These are phyloP conservation scores for Leiothrix lutea DNA, from an alignment of 2,113 vertebrate species.

Conservation along the genomic window DNA sequence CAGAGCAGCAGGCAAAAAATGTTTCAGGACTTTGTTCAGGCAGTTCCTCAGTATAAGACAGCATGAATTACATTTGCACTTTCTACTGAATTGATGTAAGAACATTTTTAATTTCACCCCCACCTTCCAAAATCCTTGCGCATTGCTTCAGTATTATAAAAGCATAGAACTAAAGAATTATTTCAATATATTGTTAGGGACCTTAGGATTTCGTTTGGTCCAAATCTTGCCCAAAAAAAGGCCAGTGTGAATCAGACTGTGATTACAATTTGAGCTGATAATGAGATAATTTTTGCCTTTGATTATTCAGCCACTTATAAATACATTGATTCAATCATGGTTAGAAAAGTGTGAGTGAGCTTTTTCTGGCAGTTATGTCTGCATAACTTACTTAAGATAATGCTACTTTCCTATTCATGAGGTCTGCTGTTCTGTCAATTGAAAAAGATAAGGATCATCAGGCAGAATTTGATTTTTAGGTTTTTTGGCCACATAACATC, in stretches of 20 bases:
- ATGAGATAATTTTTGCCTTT: background rate
- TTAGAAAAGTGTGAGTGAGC: background rate
- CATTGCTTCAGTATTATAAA: background rate
- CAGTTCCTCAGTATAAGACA: background rate
- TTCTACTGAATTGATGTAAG: background rate
- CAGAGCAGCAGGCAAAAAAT: background rate
- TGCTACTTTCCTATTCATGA: background rate
- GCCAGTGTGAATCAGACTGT: background rate
- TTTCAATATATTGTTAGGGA: background rate
- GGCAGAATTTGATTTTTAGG: background rate
- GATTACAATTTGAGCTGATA: rapidly evolving
- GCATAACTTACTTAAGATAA: background rate
- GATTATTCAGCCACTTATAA: background rate
- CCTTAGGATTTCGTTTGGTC: background rate
- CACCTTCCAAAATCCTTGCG: background rate
- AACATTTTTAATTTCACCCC: background rate
- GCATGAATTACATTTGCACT: background rate
- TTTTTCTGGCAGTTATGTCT: background rate
- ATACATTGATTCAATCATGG: background rate
- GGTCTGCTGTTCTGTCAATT: background rate
- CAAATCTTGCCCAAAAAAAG: background rate
- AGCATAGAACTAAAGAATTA: background rate
- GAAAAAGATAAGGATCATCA: background rate
- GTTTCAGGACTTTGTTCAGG: background rate
- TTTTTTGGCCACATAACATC: background rate